Conservation (phyloP, 1,140 invertebrate species). For the Ridgeia piscesae region DNA sequence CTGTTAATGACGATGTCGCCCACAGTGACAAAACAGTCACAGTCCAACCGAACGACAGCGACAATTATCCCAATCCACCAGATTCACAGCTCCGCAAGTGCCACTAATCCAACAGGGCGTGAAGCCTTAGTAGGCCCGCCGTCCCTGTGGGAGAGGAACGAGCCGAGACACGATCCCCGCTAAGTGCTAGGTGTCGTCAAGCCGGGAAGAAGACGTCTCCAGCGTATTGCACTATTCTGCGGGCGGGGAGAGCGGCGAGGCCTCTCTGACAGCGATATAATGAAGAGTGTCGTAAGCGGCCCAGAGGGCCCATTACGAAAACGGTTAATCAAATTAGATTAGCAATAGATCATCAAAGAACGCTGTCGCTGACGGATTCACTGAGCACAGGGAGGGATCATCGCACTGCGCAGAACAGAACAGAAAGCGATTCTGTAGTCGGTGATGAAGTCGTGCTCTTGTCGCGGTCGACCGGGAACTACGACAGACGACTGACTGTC, state of each 20-base stretch:
- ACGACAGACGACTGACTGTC: background rate
- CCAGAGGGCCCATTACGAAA: background rate
- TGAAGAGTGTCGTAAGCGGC: background rate
- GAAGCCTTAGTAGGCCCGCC: background rate
- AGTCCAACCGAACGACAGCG: background rate
- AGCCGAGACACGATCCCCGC: background rate
- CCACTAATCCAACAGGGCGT: background rate
- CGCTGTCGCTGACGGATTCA: background rate
- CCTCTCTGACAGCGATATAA: background rate
- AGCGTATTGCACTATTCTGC: background rate
- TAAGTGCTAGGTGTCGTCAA: background rate
- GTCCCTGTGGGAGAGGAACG: background rate
- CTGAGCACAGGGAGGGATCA: background rate
- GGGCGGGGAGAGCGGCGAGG: background rate
- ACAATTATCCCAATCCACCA: background rate
- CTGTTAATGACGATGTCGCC: too few relatives aligned
- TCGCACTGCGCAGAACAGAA: background rate
- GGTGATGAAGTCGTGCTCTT: background rate
- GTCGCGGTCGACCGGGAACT: background rate
- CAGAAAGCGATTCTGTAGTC: background rate
- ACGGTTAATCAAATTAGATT: conserved; percentile 6
- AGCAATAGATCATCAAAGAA: background rate
- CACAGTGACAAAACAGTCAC: too few relatives aligned
- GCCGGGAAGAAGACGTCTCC: background rate
- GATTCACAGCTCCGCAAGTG: background rate